Percentiles rank a stretch among this genome's conserved stretches.
These are phyloP conservation scores for Brienomyrus longianalis DNA, from an alignment of 2,113 vertebrate species.

Conservation along the genomic window DNA sequence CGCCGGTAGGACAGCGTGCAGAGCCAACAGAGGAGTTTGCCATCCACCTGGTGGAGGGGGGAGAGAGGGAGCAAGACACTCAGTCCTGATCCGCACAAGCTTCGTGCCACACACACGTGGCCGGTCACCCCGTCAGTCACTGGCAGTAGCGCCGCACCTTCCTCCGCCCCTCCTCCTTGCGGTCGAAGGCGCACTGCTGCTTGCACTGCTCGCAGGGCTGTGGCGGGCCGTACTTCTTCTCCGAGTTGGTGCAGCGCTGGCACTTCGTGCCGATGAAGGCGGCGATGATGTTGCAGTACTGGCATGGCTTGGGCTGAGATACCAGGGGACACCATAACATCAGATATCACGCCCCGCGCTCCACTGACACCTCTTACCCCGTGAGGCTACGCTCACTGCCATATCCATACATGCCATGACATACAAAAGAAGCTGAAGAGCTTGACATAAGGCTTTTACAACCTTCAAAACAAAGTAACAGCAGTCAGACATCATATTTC, in stretches of 20 bases:
- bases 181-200: constrained; percentile 96
- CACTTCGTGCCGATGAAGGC: constrained; percentile 98
- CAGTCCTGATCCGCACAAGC: not conserved
- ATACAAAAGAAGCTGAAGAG: not conserved
- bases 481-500: not conserved
- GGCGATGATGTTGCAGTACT: constrained; percentile 99
- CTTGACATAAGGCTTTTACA: not conserved
- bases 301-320: constrained; percentile 90
- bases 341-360: not conserved
- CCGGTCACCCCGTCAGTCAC: not conserved
- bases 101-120: not conserved
- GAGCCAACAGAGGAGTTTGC: constrained; percentile 94
- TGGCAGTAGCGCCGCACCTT: constrained; percentile 62
- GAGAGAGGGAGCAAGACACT: not conserved
- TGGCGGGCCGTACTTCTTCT: constrained; percentile 96
- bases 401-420: no score
- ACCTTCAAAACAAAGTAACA: not conserved
- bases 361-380: not conserved
- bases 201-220: constrained; percentile 98
- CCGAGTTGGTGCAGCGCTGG: constrained; percentile 97
- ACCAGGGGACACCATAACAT: not conserved
- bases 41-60: constrained; percentile 73
- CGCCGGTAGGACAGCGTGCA: constrained; percentile 94
- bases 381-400: not conserved
- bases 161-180: constrained; percentile 92